Base-by-base conservation (phyloP, 92 coral and sea anemone species). In the Virgularia gustaviana region DNA sequence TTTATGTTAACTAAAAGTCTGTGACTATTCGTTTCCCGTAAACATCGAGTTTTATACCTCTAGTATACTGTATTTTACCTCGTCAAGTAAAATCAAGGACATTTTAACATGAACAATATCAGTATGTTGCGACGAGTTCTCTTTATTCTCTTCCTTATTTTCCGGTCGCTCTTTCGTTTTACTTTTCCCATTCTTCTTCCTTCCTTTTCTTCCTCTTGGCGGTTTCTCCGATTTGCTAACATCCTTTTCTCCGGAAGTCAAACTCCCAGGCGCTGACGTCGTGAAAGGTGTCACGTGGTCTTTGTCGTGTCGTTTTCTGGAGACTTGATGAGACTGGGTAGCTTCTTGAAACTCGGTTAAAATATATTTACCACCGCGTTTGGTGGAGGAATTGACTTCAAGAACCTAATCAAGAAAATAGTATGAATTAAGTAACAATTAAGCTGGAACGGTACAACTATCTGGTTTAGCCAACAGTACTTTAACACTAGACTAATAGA, bases 11-110 rank as follows among this genome's bases (percentile, higher is more conserved):
- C n/a, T n/a, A n/a, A n/a, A n/a, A n/a, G n/a, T n/a, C n/a, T n/a
- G n/a, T n/a, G n/a, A n/a, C n/a, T n/a, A n/a, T n/a, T n/a, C n/a
- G n/a, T n/a, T n/a, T n/a, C n/a, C n/a, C n/a, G n/a, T n/a, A n/a
- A n/a, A n/a, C n/a, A n/a, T n/a, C n/a, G n/a, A n/a, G n/a, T n/a
- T n/a, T n/a, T n/a, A n/a, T n/a, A n/a, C n/a, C n/a, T n/a, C n/a
- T n/a, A n/a, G n/a, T n/a, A n/a, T n/a, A n/a, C n/a, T n/a, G n/a
- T n/a, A n/a, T 54, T 89, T 83, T 76, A 92, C 98, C 88, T 92
- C 98, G 71, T 92, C 98, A 63, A 92, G 85, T 53, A 92, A 77
- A 57, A 92, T 92, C 68, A 92, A 64, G 0, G 99, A 89, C 86
- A 59, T 49, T 63, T 36, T 44, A 35, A 19, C 76, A 55, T 49